These are phyloP conservation scores for Seriola quinqueradiata DNA, from an alignment of 2,113 vertebrate species.

Conservation along the genomic window DNA sequence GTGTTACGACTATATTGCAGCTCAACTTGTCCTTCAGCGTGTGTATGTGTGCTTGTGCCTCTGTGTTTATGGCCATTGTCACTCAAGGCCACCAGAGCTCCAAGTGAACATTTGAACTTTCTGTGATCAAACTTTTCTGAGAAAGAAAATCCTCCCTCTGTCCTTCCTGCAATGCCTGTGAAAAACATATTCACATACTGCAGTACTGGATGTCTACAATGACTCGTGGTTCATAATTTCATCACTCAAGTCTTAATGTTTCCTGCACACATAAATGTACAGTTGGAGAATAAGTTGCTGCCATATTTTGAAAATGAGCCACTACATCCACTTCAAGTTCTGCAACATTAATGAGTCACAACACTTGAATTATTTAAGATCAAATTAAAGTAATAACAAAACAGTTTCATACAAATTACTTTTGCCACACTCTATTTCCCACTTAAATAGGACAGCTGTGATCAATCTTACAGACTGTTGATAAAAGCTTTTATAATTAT, in stretches of 20 bases:
- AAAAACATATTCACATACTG: neutral
- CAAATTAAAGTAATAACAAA: slow-evolving; percentile 49
- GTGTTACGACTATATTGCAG: neutral
- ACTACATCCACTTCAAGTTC: slow-evolving; percentile 8
- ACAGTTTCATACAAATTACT: slow-evolving; percentile 31
- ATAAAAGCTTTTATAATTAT: slow-evolving; percentile 36
- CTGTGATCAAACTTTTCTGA: slow-evolving; percentile 11
- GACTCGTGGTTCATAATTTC: neutral
- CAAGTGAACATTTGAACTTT: neutral
- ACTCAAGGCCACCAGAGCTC: neutral
- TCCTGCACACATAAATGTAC: neutral
- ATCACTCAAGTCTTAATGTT: neutral
- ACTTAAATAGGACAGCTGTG: slow-evolving; percentile 30
- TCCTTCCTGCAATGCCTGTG: neutral
- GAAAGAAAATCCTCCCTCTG: neutral
- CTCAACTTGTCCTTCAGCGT: neutral
- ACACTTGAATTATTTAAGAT: slow-evolving; percentile 28
- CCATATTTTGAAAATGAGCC: neutral
- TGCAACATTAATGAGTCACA: slow-evolving; percentile 41
- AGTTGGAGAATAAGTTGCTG: neutral
- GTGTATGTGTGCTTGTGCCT: neutral
- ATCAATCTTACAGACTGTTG: slow-evolving; percentile 21
- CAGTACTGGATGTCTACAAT: neutral
- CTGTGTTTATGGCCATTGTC: slow-evolving; percentile 24
- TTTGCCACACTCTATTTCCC: slow-evolving; percentile 30